Evolutionary conservation across 1,140 invertebrate species (phyloP), one percentile per base, ranked within the genome.

Genomic region (Drosophila bifasciata): DNA sequence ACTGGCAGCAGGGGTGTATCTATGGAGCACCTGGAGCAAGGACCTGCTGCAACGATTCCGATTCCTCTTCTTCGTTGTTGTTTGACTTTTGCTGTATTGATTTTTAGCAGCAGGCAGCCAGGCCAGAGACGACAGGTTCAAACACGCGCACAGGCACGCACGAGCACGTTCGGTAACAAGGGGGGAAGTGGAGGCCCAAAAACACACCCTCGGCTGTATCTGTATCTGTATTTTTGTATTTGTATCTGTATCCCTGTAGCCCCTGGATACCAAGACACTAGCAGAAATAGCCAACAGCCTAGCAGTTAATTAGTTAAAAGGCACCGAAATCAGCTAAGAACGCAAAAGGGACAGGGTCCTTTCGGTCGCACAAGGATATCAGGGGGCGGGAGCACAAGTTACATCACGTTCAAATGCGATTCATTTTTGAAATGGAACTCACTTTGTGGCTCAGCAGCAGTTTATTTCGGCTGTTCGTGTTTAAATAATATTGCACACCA

Each of bases 181-280:
- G 50, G 49, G 2, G 19, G 2, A n/a, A n/a, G n/a, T n/a, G 19
- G 19, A 3, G 19, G 19, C 0, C 19, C n/a, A n/a, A 60, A 76
- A 86, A 86, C 77, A 88, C 83, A 86, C 81, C 76, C 80, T 77
- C 59, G 46, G 39, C 51, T 48, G 49, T 39, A 40, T 13, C 36
- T 32, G 28, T 58, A 9, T 32, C 17, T 11, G 3, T 21, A 1
- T 15, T 9, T 46, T n/a, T 50, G 64, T 46, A 61, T 68, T 45
- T 70, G 67, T 71, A 58, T 85, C 58, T 69, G 80, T 86, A 76
- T 85, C 76, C 80, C 80, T 76, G 51, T 36, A 51, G 55, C 64
- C 58, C 62, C 36, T 44, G 53, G 66, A 44, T 39, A 66, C 32
- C 32, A 46, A 51, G 55, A 13, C 32, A 36, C 11, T 13, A 60